Conservation (phyloP, 2,797 vertebrate genomes). For the Sebastes oblongus region DNA sequence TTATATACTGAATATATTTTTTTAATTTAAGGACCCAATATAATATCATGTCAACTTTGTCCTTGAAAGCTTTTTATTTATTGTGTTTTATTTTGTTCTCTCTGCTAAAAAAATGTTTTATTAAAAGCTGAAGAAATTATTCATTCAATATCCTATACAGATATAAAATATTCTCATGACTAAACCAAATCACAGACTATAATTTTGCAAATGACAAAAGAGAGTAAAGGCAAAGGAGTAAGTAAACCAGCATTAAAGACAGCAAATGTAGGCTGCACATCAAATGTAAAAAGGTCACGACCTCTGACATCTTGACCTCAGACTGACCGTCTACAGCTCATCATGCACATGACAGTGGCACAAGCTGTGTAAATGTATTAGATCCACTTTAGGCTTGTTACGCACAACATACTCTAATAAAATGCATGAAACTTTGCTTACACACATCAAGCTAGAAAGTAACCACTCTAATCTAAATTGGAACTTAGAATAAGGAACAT, state of each 20-base stretch:
- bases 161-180: background rate
- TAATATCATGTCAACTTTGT: background rate
- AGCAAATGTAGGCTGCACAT: background rate
- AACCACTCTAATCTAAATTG: background rate
- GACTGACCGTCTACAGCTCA: background rate
- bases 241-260: background rate
- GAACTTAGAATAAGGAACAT: background rate
- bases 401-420: background rate
- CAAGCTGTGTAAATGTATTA: background rate
- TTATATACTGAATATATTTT: background rate
- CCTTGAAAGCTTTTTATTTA: background rate
- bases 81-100: background rate
- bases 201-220: background rate
- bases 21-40: background rate
- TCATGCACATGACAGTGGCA: background rate
- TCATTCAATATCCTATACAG: background rate
- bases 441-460: background rate
- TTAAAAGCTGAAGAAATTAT: background rate
- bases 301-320: constrained; percentile 14
- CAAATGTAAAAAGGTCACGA: background rate
- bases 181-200: background rate
- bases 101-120: background rate
- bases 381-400: background rate
- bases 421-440: background rate
- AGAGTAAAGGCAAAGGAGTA: background rate